A percentile compares a stretch with the other conserved stretches of the same genome.
These are phyloP conservation scores for Pomatostomus ruficeps DNA, from an alignment of 2,113 vertebrate genomes.

Conservation along the genomic window DNA sequence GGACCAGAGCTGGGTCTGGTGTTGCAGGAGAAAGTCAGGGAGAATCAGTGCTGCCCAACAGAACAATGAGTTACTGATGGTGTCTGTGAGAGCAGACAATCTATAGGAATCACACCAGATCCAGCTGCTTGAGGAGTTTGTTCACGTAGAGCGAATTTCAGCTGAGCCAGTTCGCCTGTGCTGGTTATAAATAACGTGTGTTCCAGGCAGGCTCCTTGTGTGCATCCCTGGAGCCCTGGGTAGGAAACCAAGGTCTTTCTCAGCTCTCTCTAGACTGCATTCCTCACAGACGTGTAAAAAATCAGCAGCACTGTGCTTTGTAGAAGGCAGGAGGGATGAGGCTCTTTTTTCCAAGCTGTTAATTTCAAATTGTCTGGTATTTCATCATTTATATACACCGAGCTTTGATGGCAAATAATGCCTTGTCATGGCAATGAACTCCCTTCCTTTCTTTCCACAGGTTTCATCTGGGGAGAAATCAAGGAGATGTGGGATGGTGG, in stretches of 20 bases:
- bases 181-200: neutral
- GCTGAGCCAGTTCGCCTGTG: neutral
- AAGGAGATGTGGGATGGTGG: conserved; percentile 98
- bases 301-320: neutral
- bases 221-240: neutral
- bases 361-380: neutral
- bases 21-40: neutral
- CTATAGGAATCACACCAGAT: neutral
- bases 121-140: neutral
- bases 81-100: neutral
- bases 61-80: neutral
- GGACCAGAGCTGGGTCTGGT: neutral
- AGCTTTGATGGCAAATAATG: neutral
- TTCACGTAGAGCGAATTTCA: neutral
- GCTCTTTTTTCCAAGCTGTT: neutral
- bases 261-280: neutral
- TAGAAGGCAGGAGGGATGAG: neutral
- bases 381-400: neutral
- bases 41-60: neutral
- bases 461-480: conserved; percentile 98
- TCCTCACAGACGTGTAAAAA: neutral
- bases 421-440: neutral
- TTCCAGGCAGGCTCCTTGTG: neutral
- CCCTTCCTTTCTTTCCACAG: conserved; percentile 61
- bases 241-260: neutral